Conservation (phyloP, 2,113 vertebrate genomes). For the Festucalex cinctus region DNA sequence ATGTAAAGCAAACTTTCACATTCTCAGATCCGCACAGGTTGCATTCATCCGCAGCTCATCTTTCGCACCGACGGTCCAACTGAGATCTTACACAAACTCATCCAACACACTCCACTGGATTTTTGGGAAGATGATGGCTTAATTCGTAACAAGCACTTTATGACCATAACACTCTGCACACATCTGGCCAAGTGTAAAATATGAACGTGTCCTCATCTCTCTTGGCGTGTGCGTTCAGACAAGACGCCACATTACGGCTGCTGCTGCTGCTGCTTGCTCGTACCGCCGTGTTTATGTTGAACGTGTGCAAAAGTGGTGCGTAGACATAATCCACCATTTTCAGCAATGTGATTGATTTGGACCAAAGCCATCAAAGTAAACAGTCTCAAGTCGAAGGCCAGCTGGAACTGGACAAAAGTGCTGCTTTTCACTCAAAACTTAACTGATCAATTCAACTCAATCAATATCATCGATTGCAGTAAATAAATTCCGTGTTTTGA, state of each 20-base stretch:
- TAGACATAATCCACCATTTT: slow-evolving; percentile 51
- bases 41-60: not conserved
- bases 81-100: slow-evolving; percentile 18
- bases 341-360: slow-evolving; percentile 49
- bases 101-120: slow-evolving; percentile 23
- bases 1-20: not conserved
- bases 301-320: slow-evolving; percentile 38
- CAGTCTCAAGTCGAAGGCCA: slow-evolving; percentile 60
- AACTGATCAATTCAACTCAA: not conserved
- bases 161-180: slow-evolving; percentile 44
- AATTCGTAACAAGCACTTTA: slow-evolving; percentile 43
- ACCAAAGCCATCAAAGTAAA: slow-evolving; percentile 58
- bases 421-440: not conserved
- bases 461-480: no score
- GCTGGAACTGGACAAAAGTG: slow-evolving; percentile 45
- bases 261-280: slow-evolving; percentile 28
- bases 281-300: slow-evolving; percentile 44
- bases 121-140: slow-evolving; percentile 42
- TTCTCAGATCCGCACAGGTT: not conserved
- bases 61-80: not conserved
- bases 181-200: slow-evolving; percentile 59
- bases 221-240: slow-evolving; percentile 48
- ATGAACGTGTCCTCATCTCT: slow-evolving; percentile 51
- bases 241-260: slow-evolving; percentile 28
- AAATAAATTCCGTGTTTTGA: slow-evolving; percentile 4